Evolutionary conservation across 2,113 vertebrate genomes (phyloP), one percentile per base, ranked within the genome.

Genomic region (Sitta europaea): DNA sequence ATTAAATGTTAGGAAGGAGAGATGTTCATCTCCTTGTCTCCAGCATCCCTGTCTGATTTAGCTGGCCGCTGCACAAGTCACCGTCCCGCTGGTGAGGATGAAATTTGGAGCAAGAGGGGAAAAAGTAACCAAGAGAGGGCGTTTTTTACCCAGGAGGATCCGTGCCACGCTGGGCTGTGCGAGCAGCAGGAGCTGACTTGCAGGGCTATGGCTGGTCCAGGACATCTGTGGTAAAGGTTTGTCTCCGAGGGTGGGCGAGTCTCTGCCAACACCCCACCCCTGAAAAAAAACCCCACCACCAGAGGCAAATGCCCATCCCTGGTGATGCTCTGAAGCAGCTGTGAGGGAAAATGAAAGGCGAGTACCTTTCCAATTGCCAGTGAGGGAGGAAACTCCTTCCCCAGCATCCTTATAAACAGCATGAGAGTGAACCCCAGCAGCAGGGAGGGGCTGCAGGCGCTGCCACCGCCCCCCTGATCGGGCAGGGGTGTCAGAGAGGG

Each of bases 101-200:
- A 29, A 36, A 58, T n/a, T 1, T 17, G 68, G 68, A 84, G 63
- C 8, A 3, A n/a, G 67, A 67, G 6, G 19, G 36, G 13, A 40
- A 43, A 65, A 57, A 88, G 24, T 5, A n/a, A 51, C 22, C 25
- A 74, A 48, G 75, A 53, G 65, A 78, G 47, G 57, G 45, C 11
- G 62, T 67, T 58, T 67, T 80, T 6, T 18, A 27, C 3, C 33
- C 14, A 1, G 4, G 59, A 88, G 24, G 31, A 57, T 36, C 11
- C 4, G 0, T 3, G n/a, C 22, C 31, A 1, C 21, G 66, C 14
- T 0, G 33, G 68, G 48, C 6, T 0, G 1, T 15, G 62, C 25
- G 53, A 42, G 43, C 47, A 48, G 76, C 61, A 14, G 48, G 48
- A 95, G 74, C 47, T n/a, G n/a, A n/a, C n/a, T n/a, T n/a, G n/a